Base-by-base conservation (phyloP, 1,140 invertebrate genomes). In the Brachionus calyciflorus region DNA sequence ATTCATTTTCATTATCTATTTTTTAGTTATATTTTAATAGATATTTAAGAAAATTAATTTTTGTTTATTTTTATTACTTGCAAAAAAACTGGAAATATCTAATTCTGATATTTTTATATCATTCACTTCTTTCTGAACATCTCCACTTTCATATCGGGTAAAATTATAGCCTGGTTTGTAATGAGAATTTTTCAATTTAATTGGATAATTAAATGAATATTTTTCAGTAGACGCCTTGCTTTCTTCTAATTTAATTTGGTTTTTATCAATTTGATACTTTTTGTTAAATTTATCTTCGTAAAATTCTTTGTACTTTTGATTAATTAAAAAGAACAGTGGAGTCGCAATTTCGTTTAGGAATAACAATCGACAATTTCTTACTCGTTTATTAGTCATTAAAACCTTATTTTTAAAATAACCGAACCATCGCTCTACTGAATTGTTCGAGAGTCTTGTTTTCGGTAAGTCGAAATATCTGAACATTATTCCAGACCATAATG, bases 151-250 rank as follows among this genome's bases (percentile, higher is more conserved):
- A n/a, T n/a, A n/a, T n/a, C n/a, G n/a, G n/a, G n/a, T n/a, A n/a
- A n/a, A n/a, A n/a, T n/a, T n/a, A n/a, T n/a, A n/a, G n/a, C n/a
- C n/a, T n/a, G n/a, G n/a, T n/a, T n/a, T n/a, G n/a, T n/a, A n/a
- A n/a, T n/a, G n/a, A n/a, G n/a, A n/a, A n/a, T n/a, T n/a, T n/a
- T n/a, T n/a, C n/a, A n/a, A n/a, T n/a, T n/a, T n/a, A n/a, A n/a
- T n/a, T n/a, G n/a, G n/a, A n/a, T n/a, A n/a, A n/a, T 55, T 55
- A 55, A 55, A 55, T 28, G 51, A 55, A 28, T 55, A 55, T 12
- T 26, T 26, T 55, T 55, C 51, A 12, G 10, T 55, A 3, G 51
- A 28, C 26, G 51, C 51, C 21, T 55, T 55, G 21, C 9, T 55
- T 14, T 28, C 30, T 28, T 55, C 24, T 0, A 28, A 21, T 28